A percentile compares a stretch with the other conserved stretches of the same genome.
Evolutionary conservation across 2,113 vertebrate genomes (phyloP).

Genomic region (Otocyon megalotis): DNA sequence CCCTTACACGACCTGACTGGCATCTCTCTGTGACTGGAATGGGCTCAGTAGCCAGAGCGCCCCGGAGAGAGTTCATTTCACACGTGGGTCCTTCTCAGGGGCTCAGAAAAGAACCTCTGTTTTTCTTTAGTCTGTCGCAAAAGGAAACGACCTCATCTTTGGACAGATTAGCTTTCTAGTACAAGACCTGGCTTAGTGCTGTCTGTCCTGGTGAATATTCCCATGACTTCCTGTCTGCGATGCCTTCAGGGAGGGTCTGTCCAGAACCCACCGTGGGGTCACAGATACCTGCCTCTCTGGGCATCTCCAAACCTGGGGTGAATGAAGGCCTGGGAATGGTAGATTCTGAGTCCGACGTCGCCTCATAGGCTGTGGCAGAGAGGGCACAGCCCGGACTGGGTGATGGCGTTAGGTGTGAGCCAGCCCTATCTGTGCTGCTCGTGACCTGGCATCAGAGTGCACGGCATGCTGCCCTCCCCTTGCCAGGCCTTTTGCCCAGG

Average conservation of each 20-base stretch:
- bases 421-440: not conserved
- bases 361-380: not conserved
- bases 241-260: not conserved
- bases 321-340: accelerated
- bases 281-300: accelerated
- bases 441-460: not conserved
- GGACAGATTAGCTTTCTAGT: accelerated
- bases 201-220: accelerated
- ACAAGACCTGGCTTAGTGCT: accelerated
- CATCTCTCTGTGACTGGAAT: accelerated
- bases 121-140: not conserved
- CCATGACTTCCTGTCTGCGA: not conserved
- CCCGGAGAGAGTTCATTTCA: accelerated
- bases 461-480: not conserved
- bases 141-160: accelerated
- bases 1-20: too few relatives aligned
- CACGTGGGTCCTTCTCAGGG: accelerated
- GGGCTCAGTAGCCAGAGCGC: accelerated
- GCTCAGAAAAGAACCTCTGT: accelerated
- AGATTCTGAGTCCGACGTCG: accelerated
- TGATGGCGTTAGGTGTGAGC: not conserved
- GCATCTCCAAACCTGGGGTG: accelerated
- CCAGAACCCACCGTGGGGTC: not conserved
- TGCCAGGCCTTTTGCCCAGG: not conserved
- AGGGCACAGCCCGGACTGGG: not conserved